Percentiles rank a stretch among this genome's conserved stretches.
phyloP scores from a whole-genome alignment of 64 coral and sea anemone genomes.

The Anthopleura sola region DNA sequence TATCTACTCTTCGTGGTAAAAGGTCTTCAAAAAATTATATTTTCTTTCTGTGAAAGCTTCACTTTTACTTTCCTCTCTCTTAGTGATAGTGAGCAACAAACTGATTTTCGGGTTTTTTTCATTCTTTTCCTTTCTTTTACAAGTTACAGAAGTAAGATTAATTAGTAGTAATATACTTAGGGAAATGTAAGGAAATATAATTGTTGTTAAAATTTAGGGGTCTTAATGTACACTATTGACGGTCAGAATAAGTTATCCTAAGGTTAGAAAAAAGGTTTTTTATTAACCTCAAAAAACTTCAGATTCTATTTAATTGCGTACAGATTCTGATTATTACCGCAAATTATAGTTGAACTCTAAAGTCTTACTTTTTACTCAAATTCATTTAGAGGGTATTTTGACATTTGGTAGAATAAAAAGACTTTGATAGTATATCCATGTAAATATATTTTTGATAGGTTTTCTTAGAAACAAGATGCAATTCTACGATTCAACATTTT shows the following conservation, averaged over 20 bases:
- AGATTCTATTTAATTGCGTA: not conserved
- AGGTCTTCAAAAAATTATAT: not conserved
- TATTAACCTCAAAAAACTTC: not conserved
- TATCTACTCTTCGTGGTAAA: not conserved
- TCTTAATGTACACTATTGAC: not conserved
- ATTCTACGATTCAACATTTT: too few relatives aligned
- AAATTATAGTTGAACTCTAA: not conserved
- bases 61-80: too few relatives aligned
- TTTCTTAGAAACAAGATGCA: too few relatives aligned
- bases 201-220: not conserved
- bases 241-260: not conserved
- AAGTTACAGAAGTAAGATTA: too few relatives aligned
- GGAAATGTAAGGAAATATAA: not conserved
- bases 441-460: too few relatives aligned
- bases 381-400: not conserved
- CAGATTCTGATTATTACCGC: not conserved
- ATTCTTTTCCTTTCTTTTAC: too few relatives aligned
- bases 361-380: not conserved
- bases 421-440: too few relatives aligned
- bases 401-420: not conserved
- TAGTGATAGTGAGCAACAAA: too few relatives aligned
- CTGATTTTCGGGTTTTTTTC: too few relatives aligned
- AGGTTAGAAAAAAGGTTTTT: not conserved
- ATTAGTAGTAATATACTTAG: too few relatives aligned
- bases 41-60: not conserved